These are phyloP conservation scores for Drosophila nr. fundita DNA, from an alignment of 2,888 invertebrate genomes.

Conservation along the genomic window DNA sequence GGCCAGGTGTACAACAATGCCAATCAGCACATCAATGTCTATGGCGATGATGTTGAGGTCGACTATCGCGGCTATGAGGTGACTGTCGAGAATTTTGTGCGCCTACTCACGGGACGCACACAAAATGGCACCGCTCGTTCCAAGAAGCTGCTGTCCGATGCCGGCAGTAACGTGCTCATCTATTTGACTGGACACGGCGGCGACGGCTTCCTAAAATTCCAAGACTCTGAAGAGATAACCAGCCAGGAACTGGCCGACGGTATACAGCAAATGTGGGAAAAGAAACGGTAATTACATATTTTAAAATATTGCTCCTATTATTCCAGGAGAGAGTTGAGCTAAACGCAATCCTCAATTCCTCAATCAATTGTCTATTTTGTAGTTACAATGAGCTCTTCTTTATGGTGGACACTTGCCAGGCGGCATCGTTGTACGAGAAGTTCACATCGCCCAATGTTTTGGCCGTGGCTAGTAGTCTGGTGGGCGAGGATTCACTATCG, in stretches of 20 bases:
- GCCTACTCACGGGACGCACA: slow-evolving; percentile 96
- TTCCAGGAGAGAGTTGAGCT: neutral
- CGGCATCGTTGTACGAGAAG: slow-evolving; percentile 98
- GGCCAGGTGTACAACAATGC: slow-evolving; percentile 99
- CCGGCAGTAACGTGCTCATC: slow-evolving; percentile 97
- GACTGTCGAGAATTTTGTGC: slow-evolving; percentile 99
- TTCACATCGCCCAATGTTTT: slow-evolving; percentile 99
- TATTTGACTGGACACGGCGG: slow-evolving; percentile 99
- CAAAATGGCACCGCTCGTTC: slow-evolving; percentile 97
- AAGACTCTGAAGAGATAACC: slow-evolving; percentile 99
- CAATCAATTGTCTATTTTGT: slow-evolving; percentile 64
- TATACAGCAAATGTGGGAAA: slow-evolving; percentile 99
- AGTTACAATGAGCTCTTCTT: slow-evolving; percentile 99
- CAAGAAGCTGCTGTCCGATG: slow-evolving; percentile 97
- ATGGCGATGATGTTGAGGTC: slow-evolving; percentile 99
- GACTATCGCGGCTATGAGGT: slow-evolving; percentile 98
- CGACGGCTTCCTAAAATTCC: slow-evolving; percentile 99
- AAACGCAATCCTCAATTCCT: neutral
- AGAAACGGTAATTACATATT: slow-evolving; percentile 89
- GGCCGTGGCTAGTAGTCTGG: slow-evolving; percentile 98
- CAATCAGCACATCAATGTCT: slow-evolving; percentile 98
- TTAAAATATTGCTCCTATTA: neutral
- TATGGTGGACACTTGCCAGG: slow-evolving; percentile 99
- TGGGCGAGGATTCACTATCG: slow-evolving; percentile 98
- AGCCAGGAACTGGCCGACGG: slow-evolving; percentile 99